These are phyloP conservation scores for Conomelus anceps DNA, from an alignment of 2,888 invertebrate genomes.

Conservation along the genomic window DNA sequence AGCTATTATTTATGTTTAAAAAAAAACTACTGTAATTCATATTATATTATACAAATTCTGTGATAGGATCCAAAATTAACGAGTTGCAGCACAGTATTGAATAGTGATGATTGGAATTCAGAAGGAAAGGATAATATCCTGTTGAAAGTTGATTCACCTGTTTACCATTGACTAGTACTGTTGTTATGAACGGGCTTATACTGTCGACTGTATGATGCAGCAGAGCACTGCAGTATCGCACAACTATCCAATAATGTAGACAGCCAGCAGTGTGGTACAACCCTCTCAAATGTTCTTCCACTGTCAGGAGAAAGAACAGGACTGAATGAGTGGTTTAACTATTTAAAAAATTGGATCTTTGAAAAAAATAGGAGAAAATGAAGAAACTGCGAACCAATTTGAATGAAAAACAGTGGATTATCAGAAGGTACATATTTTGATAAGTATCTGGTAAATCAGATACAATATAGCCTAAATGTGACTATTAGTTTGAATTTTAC, in stretches of 20 bases:
- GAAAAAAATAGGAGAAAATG: no score
- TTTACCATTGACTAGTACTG: constrained; percentile 94
- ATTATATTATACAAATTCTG: no score
- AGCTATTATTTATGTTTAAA: no score
- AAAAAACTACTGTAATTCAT: no score
- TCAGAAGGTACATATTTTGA: no score
- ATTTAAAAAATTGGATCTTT: background rate
- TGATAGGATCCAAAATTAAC: no score
- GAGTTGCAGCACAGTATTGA: no score
- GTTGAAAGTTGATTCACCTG: constrained; percentile 54
- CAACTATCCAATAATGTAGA: constrained; percentile 83
- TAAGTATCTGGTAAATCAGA: no score
- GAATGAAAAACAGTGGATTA: no score
- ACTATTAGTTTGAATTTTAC: no score
- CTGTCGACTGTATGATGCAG: constrained; percentile 94
- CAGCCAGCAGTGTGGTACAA: constrained; percentile 80
- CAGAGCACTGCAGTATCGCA: constrained; percentile 90
- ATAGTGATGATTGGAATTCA: background rate
- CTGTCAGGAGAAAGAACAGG: constrained; percentile 41
- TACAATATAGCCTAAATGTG: no score
- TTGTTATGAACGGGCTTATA: constrained; percentile 96
- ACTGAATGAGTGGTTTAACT: background rate
- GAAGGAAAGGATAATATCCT: background rate
- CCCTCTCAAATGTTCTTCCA: constrained; percentile 60
- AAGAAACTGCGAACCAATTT: no score